Base-by-base conservation (phyloP, 2,888 invertebrate genomes). In the Ophraella communa region DNA sequence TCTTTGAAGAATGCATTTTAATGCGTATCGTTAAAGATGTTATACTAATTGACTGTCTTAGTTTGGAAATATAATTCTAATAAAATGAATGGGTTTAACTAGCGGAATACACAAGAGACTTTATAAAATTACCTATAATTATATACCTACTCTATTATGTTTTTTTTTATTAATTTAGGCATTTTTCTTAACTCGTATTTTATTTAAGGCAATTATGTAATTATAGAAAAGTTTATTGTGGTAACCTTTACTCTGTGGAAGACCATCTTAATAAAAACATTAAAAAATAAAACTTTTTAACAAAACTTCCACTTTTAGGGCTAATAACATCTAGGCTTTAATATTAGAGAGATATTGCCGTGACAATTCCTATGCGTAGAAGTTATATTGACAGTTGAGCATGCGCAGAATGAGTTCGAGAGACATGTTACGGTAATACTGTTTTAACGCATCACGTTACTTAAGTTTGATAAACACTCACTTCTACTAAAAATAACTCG, bases 41-140 rank as follows among this genome's bases (percentile, higher is more conserved):
- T 58, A n/a, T n/a, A 33, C 49, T 58, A 58, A 58, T 58, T 59
- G 51, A 59, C 21, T 59, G 49, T 18, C 58, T 59, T 23, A 59
- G 39, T 59, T 59, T 59, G 58, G 58, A 51, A 23, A 51, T 59
- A 59, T 59, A n/a, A n/a, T 59, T 39, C 51, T 18, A 21, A 59
- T 51, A 21, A 49, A 58, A 47, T 24, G 45, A 47, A 57, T 45
- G 47, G 47, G 17, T 4, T 17, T 20, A 47, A 21, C 14, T 57
- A 49, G 27, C 56, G 58, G 21, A 58, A 49, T 49, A 49, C 33
- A 21, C 44, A 27, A 39, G 35, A 39, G 35, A 39, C 35, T 5
- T 39, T 45, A 14, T 45, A 45, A 23, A 49, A 23, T 23, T 24
- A 14, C n/a, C 8, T 14, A 27, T 24, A 49, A 49, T 49, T 49